Conservation (phyloP, 2,888 invertebrate species). For the Steinernema scapterisci region DNA sequence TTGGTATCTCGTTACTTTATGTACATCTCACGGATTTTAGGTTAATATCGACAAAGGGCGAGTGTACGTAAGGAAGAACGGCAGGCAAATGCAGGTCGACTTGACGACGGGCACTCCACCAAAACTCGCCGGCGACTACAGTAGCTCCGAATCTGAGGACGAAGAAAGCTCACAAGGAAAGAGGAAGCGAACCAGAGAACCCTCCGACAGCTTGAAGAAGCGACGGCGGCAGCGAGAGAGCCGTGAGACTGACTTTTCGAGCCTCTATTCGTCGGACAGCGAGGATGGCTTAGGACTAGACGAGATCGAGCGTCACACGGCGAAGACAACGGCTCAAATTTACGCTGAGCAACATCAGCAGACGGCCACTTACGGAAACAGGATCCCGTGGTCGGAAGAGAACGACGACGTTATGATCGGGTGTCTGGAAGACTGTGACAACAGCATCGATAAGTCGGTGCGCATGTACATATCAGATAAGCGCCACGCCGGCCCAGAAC, state of each 20-base stretch:
- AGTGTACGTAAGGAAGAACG: background rate
- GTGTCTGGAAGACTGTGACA: background rate
- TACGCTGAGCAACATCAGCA: constrained; percentile 3
- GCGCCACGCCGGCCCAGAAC: background rate
- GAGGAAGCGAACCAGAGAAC: background rate
- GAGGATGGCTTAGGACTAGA: background rate
- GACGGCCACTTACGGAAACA: constrained; percentile 11
- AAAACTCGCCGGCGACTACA: background rate
- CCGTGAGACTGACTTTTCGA: background rate
- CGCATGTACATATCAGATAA: background rate
- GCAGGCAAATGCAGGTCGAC: constrained; percentile 11
- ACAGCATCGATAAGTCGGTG: background rate
- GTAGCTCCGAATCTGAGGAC: background rate
- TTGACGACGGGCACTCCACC: background rate
- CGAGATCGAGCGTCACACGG: background rate
- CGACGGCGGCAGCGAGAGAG: background rate
- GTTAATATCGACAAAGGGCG: constrained; percentile 6
- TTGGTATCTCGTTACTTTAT: background rate
- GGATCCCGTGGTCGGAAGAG: constrained; percentile 16
- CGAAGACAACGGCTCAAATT: background rate
- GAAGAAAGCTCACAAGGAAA: no score
- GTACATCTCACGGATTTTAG: background rate
- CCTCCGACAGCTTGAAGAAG: background rate
- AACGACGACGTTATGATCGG: constrained; percentile 25
- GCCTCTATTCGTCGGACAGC: no score